A percentile compares a stretch with the other conserved stretches of the same genome.
Conservation (phyloP, 2,888 invertebrate genomes). For the Parnassius mnemosyne region DNA sequence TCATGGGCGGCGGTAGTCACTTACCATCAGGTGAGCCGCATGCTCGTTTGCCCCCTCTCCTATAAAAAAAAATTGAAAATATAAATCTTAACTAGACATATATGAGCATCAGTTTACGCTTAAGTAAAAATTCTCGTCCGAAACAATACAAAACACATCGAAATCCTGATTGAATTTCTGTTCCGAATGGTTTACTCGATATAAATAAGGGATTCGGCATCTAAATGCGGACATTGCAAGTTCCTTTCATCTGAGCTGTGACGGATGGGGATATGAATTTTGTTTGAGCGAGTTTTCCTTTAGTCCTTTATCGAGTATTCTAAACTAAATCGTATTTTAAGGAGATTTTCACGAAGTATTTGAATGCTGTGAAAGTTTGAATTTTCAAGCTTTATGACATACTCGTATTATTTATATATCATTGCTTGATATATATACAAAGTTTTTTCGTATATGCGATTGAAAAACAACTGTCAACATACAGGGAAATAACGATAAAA, state of each 20-base stretch:
- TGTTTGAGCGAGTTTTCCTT: slow-evolving; percentile 32
- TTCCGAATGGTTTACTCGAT: slow-evolving; percentile 58
- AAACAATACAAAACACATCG: slow-evolving; percentile 36
- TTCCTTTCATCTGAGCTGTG: slow-evolving; percentile 34
- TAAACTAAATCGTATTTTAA: slow-evolving; percentile 4
- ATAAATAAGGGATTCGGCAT: slow-evolving; percentile 51
- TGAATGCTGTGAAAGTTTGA: too few species aligned
- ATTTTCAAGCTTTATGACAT: too few species aligned
- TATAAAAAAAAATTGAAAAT: slow-evolving; percentile 10
- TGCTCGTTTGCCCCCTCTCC: too few species aligned
- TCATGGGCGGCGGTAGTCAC: too few species aligned
- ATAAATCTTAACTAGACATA: slow-evolving; percentile 16
- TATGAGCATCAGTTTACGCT: slow-evolving; percentile 12
- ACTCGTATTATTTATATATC: too few species aligned
- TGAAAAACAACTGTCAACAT: too few species aligned
- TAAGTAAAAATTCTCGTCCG: slow-evolving; percentile 20
- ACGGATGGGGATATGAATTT: slow-evolving; percentile 32
- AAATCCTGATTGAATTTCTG: slow-evolving; percentile 63
- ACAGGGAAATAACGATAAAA: too few species aligned
- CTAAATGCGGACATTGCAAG: slow-evolving; percentile 40
- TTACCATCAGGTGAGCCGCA: too few species aligned
- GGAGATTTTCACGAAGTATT: neutral
- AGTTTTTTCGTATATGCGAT: too few species aligned
- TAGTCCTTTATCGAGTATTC: slow-evolving; percentile 35
- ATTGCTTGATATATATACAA: too few species aligned